These are phyloP conservation scores for Cyrtonyx montezumae DNA, from an alignment of 2,113 vertebrate genomes.

Conservation along the genomic window DNA sequence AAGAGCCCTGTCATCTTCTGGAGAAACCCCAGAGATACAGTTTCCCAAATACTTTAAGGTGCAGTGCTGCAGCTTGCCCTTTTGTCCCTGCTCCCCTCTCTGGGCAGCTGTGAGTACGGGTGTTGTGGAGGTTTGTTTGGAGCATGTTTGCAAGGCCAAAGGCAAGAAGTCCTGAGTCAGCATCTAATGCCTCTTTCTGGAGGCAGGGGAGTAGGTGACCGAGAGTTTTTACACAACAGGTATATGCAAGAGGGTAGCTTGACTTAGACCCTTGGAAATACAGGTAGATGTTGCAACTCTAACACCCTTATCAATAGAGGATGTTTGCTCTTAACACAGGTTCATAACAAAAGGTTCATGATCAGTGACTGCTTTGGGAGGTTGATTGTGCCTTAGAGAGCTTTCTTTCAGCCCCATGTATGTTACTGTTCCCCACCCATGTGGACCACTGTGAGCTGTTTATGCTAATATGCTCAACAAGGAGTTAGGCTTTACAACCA, in stretches of 20 bases:
- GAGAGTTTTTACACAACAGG: neutral
- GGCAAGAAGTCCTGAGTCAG: neutral
- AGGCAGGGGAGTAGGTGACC: neutral
- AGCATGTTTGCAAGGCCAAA: neutral
- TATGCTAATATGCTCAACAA: neutral
- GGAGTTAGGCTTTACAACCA: neutral
- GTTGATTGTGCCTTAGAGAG: neutral
- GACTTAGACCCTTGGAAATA: neutral
- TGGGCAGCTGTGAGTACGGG: neutral
- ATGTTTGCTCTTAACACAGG: neutral
- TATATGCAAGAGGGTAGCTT: neutral
- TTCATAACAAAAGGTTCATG: neutral
- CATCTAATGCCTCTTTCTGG: rapidly evolving
- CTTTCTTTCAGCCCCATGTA: neutral
- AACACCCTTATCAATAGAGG: neutral
- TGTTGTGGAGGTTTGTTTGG: neutral
- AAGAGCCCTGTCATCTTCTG: neutral
- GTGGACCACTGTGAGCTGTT: neutral
- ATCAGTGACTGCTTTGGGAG: neutral
- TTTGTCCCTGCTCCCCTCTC: neutral
- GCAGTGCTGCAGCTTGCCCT: neutral
- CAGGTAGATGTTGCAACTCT: neutral
- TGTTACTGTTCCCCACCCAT: neutral
- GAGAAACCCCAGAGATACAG: neutral
- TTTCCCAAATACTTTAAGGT: neutral